Percentiles rank a stretch among this genome's conserved stretches.
Evolutionary conservation across 2,797 vertebrate species (phyloP).

Genomic region (Crypturellus tataupa): DNA sequence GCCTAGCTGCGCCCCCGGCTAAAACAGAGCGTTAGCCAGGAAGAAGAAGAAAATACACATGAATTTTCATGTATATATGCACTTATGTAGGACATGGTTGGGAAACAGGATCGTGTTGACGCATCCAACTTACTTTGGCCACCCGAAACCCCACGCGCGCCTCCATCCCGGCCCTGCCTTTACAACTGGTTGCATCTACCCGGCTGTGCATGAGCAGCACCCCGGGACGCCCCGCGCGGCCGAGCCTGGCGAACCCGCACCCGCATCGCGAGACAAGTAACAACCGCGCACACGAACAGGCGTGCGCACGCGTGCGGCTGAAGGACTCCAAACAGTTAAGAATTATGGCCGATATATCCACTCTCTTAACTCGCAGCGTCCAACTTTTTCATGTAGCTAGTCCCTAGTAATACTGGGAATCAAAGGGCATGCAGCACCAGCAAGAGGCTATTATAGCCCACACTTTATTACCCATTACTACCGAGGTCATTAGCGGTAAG

Average conservation of each 20-base stretch:
- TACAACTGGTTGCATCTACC: background rate
- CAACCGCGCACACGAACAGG: background rate
- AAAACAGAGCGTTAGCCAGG: background rate
- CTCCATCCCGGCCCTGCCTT: slow-evolving; percentile 42
- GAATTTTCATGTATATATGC: too few species aligned
- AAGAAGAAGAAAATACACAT: background rate
- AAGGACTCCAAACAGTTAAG: slow-evolving; percentile 75
- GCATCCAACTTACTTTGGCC: background rate
- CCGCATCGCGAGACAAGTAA: background rate
- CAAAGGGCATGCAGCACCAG: slow-evolving; percentile 86
- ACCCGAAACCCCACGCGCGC: slow-evolving; percentile 58
- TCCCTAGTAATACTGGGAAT: slow-evolving; percentile 84
- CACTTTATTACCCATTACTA: slow-evolving; percentile 99
- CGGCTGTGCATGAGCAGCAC: too few species aligned
- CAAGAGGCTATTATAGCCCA: slow-evolving; percentile 92
- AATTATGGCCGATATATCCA: slow-evolving; percentile 74
- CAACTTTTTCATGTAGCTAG: slow-evolving; percentile 81
- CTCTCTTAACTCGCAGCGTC: slow-evolving; percentile 76
- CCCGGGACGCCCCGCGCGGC: background rate
- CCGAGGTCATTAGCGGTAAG: slow-evolving; percentile 99
- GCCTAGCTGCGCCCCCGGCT: background rate
- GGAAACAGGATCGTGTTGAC: background rate
- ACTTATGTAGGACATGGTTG: background rate
- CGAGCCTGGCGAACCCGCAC: slow-evolving; percentile 55
- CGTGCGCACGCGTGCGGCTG: background rate